Percentiles rank a stretch among this genome's conserved stretches.
phyloP scores from a whole-genome alignment of 2,888 invertebrate species.

The Corbicula japonica region DNA sequence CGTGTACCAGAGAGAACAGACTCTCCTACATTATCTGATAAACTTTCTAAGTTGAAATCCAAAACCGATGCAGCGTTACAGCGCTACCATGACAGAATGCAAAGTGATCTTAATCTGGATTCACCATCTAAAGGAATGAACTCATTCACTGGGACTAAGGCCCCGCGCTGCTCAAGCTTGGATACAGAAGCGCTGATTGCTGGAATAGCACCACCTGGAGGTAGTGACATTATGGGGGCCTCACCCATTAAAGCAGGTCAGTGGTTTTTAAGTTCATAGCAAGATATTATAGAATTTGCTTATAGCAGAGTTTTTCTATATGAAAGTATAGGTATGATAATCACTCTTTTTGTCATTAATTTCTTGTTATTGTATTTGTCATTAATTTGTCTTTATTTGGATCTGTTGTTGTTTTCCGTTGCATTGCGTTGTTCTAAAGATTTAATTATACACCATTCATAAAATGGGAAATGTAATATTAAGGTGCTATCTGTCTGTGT shows the following conservation, averaged over 20 bases:
- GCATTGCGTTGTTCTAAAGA: no score
- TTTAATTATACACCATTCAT: no score
- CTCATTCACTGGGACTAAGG: conserved; percentile 32
- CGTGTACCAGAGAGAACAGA: conserved; percentile 9
- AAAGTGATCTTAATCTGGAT: conserved; percentile 41
- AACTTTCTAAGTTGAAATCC: conserved; percentile 52
- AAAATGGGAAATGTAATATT: no score
- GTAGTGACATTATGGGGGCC: conserved; percentile 74
- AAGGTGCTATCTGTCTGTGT: no score
- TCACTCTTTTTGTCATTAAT: no score
- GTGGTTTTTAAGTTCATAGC: background rate
- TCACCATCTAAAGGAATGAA: conserved; percentile 57
- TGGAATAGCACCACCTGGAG: conserved; percentile 68
- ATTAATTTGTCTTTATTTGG: no score
- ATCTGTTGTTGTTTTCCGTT: no score
- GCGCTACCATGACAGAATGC: conserved; percentile 52
- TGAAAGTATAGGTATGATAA: no score
- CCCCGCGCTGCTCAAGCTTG: conserved; percentile 72
- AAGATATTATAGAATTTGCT: no score
- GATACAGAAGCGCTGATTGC: conserved; percentile 72
- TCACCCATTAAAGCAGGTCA: conserved; percentile 68
- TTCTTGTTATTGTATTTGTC: no score
- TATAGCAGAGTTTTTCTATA: no score
- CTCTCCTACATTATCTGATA: conserved; percentile 55
- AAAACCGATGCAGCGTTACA: conserved; percentile 57